Evolutionary conservation across 1,140 invertebrate species (phyloP), one percentile per base, ranked within the genome.

Genomic region (Drosophila lacteicornis): DNA sequence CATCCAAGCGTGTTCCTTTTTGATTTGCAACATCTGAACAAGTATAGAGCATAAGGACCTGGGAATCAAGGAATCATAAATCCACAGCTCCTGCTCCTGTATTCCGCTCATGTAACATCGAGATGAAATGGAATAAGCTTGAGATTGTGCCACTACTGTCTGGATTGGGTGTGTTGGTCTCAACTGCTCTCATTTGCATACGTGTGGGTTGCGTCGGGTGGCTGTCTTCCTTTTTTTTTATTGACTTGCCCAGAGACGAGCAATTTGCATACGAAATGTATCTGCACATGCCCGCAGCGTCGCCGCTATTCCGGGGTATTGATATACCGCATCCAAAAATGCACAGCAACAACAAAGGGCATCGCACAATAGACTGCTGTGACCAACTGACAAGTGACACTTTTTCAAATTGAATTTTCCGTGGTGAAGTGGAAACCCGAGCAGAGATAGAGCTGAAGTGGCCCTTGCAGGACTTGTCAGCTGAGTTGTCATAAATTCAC

Each of bases 361-460:
- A 68, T 17, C 49, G 19, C 61, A 83, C 63, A 82, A 82, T 79
- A 40, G 57, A 59, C 49, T 46, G 40, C 40, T 63, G 51, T 83
- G 81, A 49, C 81, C 81, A 82, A 59, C 65, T 83, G 80, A 83
- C 80, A 84, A 83, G 81, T 85, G 82, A 82, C 82, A 85, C 60
- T 79, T 85, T 84, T 82, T 79, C 67, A 87, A 81, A 79, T 82
- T 87, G 79, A 87, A 87, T 87, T 87, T 87, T 42, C 36, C 19
- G 22, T 19, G 38, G 33, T 38, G 19, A 46, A 56, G 66, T 43
- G 50, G 55, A 73, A 73, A 33, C 38, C 30, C 45, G 46, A 73
- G 22, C 6, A 27, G 38, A 70, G 30, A 25, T 38, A 38, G 7
- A 30, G 46, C 45, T 36, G 33, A 73, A 73, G 70, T 73, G 69